A percentile compares a stretch with the other conserved stretches of the same genome.
These are phyloP conservation scores for Hylyphantes graminicola DNA, from an alignment of 1,140 invertebrate genomes.

Conservation along the genomic window DNA sequence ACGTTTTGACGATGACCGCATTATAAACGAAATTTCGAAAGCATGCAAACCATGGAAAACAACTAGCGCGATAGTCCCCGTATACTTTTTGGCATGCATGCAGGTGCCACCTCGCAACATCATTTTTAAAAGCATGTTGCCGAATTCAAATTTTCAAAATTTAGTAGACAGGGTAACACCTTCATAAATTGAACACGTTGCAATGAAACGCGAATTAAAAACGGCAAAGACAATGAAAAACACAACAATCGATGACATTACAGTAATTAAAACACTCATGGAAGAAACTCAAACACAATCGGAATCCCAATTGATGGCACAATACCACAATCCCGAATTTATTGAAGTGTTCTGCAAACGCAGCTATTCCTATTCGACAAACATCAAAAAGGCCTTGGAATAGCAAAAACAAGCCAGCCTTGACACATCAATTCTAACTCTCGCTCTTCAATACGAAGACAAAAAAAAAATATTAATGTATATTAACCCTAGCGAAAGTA, in stretches of 20 bases:
- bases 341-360: neutral
- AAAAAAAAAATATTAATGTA: neutral
- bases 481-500: neutral
- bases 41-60: neutral
- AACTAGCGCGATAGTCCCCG: neutral
- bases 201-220: neutral
- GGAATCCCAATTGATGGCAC: neutral
- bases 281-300: neutral
- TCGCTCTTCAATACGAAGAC: neutral
- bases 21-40: neutral
- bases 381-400: slow-evolving; percentile 14
- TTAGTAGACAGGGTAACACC: neutral
- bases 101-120: slow-evolving; percentile 5
- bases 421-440: neutral
- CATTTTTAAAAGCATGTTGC: neutral
- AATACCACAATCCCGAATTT: neutral
- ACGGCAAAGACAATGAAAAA: neutral
- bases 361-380: neutral
- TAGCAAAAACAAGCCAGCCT: neutral
- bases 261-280: neutral
- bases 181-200: neutral
- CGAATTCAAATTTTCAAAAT: neutral
- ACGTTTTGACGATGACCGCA: neutral
- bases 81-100: slow-evolving; percentile 8
- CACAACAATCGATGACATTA: neutral